Base-by-base conservation (phyloP, 2,888 invertebrate species). In the Apomyelois bistriatella region DNA sequence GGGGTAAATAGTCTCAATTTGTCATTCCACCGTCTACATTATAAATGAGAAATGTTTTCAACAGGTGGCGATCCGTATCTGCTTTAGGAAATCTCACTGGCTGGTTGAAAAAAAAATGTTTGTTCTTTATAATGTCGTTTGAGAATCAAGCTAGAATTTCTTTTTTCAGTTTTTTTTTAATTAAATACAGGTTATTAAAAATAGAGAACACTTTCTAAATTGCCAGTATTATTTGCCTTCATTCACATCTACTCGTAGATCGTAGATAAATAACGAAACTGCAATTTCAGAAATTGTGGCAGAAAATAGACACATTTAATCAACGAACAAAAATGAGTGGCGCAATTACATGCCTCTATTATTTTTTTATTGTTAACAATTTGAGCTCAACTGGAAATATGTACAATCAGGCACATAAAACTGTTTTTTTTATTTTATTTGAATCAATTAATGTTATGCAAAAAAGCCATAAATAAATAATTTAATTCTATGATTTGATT, bases 1-100 rank as follows among this genome's bases (percentile, higher is more conserved):
- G 51, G 53, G 54, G 55, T 50, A 62, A 62, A 60, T 57, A 56
- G 51, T 57, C 56, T 51, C 59, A 59, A 60, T 62, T 58, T 62
- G 57, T 59, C 60, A 58, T 48, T 43, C 40, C 48, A 32, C 58
- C 53, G 41, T 30, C 40, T 43, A 43, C 43, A 52, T 52, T 52
- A 52, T 52, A 52, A 52, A 52, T 52, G 42, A 48, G 38, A 48
- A 53, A 50, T 48, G 54, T 40, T 47, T 52, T 56, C 58, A 58
- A 58, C 58, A 58, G 58, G 58, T 58, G 37, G 40, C 16, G 13
- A 28, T 28, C 13, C 13, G 15, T 36, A 12, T 36, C 42, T 42
- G 17, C 35, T 37, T 50, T 46, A 12, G 36, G 17, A 32, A 46
- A 41, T 41, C 9, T 8, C 15, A 13, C 15, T 30, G 46, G 15